Evolutionary conservation across 2,888 invertebrate genomes (phyloP).

Genomic region (Dusona sp.): DNA sequence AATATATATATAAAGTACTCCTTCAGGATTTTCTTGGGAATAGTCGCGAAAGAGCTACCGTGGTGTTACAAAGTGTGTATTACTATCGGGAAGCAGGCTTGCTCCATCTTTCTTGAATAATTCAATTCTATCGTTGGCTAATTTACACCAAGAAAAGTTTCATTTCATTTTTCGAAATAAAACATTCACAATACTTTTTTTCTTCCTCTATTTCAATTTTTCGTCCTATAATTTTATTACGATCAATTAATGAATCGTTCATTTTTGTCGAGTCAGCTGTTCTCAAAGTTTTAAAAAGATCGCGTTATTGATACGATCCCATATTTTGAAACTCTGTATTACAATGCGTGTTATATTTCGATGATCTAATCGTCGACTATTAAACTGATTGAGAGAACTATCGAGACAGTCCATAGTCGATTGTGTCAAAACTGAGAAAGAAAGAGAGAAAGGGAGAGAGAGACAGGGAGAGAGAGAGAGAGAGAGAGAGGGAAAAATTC

Average conservation of each 20-base stretch:
- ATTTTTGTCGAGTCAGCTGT: background rate
- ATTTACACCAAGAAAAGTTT: background rate
- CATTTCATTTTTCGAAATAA: background rate
- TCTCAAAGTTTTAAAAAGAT: background rate
- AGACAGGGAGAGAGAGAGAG: background rate
- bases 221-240: background rate
- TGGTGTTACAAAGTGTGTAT: conserved; percentile 35
- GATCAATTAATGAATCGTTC: background rate
- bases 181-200: background rate
- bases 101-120: conserved; percentile 45
- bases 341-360: background rate
- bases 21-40: conserved; percentile 61
- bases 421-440: conserved; percentile 8
- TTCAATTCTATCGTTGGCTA: conserved; percentile 54
- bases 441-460: background rate
- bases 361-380: conserved; percentile 23
- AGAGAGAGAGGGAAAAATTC: background rate
- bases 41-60: conserved; percentile 33
- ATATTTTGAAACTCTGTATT: conserved; percentile 5
- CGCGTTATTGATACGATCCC: background rate
- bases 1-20: conserved; percentile 23
- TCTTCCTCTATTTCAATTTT: background rate
- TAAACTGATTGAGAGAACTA: conserved; percentile 1
- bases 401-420: background rate
- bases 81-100: conserved; percentile 30